Evolutionary conservation across 2,888 invertebrate genomes (phyloP), one percentile per base, ranked within the genome.

Genomic region (Brachyptera risi): DNA sequence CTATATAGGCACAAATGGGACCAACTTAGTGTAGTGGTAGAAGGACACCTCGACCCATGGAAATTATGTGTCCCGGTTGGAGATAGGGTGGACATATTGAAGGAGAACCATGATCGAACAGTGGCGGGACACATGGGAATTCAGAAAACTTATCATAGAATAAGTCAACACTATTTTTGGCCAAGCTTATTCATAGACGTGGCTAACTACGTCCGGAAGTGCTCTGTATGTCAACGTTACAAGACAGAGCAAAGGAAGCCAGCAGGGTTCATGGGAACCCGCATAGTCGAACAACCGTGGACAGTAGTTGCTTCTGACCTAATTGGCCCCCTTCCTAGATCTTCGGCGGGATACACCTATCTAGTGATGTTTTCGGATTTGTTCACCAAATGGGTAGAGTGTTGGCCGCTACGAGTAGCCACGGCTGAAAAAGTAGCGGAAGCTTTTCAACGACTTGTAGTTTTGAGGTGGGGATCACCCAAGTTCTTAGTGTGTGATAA

Each of bases 291-390:
- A n/a, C 5, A 19, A 19, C 56, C 56, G 7, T 56, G 56, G 56
- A 38, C 37, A 17, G 1, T 56, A 19, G 40, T 56, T 13, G 5
- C 19, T 11, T 19, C 40, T 1, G 56, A 56, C 17, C 23, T 56
- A 1, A 23, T 42, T n/a, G 56, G 56, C 5, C 56, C 56, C 13
- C 40, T 38, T 24, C 56, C 56, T 15, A n/a, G 40, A 11, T 56
- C 56, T 19, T 17, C 15, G 17, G 40, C 37, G 9, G 42, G 56
- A n/a, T 38, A 56, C 23, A 40, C 3, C 7, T 68, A 68, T 27
- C 13, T 68, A 1, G 60, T 72, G 1, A 69, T 71, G 50, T 68
- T 71, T 35, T 64, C 65, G 2, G 66, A 71, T 27, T 65, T 17
- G 13, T 58, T 58, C 27, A 24, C 42, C 15, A 64, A 69, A 4